These are phyloP conservation scores for Remorina albescens DNA, from an alignment of 2,797 vertebrate genomes.

Conservation along the genomic window DNA sequence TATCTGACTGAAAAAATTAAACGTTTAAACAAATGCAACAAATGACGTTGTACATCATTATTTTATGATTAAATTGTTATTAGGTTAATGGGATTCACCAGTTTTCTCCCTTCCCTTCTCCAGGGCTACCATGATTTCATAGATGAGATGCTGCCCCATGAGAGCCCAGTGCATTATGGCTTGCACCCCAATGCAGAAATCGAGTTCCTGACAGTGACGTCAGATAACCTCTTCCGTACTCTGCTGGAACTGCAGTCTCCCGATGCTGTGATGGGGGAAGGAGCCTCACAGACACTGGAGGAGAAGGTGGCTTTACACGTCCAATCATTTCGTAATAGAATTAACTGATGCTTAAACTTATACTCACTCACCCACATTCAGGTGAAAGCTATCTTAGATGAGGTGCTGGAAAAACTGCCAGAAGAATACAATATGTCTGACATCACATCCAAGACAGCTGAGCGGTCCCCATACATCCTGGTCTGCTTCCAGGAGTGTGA, in stretches of 20 bases:
- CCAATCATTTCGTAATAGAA: neutral
- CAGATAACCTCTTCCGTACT: conserved; percentile 85
- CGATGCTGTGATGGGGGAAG: conserved; percentile 82
- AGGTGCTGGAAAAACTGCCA: conserved; percentile 85
- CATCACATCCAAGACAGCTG: conserved; percentile 85
- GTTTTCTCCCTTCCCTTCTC: conserved; percentile 1
- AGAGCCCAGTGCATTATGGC: conserved; percentile 86
- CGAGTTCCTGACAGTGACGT: conserved; percentile 86
- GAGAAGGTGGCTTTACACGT: conserved; percentile 80
- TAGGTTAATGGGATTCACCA: neutral
- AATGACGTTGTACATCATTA: neutral
- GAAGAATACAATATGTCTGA: conserved; percentile 87
- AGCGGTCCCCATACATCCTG: conserved; percentile 84
- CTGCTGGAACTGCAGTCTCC: conserved; percentile 89
- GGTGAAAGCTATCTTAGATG: conserved; percentile 86
- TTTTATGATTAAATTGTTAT: conserved; percentile 2
- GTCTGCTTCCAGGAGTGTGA: conserved; percentile 89
- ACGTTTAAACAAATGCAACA: neutral
- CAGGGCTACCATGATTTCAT: conserved; percentile 85
- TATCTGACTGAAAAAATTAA: neutral
- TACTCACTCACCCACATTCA: conserved; percentile 36
- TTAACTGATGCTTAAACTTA: neutral
- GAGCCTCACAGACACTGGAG: conserved; percentile 83
- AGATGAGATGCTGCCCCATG: conserved; percentile 85
- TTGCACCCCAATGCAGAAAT: conserved; percentile 86